Evolutionary conservation across 2,888 invertebrate species (phyloP).

Genomic region (Calameuta pallipes): DNA sequence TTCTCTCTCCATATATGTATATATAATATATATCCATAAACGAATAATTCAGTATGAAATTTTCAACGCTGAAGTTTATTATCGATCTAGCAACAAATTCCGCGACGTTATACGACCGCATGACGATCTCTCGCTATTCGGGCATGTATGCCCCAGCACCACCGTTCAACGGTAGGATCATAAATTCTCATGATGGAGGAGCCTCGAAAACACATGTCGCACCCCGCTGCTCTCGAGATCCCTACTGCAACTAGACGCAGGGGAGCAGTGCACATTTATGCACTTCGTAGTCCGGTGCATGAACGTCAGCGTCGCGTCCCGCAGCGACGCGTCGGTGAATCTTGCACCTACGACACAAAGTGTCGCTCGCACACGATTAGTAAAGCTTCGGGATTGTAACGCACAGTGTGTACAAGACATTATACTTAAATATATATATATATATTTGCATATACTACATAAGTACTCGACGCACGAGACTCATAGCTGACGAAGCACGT

Average conservation of each 20-base stretch:
- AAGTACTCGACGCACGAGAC: not conserved
- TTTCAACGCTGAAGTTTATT: not conserved
- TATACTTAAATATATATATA: no score
- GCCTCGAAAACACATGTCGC: conserved; percentile 21
- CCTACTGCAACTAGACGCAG: not conserved
- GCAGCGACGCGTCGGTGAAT: not conserved
- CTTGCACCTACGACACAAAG: not conserved
- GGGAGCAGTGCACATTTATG: not conserved
- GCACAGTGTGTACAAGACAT: not conserved
- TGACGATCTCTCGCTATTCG: not conserved
- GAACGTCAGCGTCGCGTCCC: not conserved
- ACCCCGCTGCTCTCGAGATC: not conserved
- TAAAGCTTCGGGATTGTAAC: not conserved
- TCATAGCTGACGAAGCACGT: not conserved
- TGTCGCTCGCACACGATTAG: not conserved
- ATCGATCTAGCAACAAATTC: conserved; percentile 14
- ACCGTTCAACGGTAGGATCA: conserved; percentile 23
- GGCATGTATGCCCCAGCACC: not conserved
- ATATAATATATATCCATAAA: not conserved
- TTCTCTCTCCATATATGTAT: no score
- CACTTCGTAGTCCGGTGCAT: conserved; percentile 14
- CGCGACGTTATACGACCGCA: not conserved
- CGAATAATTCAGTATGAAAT: not conserved
- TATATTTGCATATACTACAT: no score
- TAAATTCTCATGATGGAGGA: conserved; percentile 40